Evolutionary conservation across 2,797 vertebrate species (phyloP).

Genomic region (Sebastes iracundus): DNA sequence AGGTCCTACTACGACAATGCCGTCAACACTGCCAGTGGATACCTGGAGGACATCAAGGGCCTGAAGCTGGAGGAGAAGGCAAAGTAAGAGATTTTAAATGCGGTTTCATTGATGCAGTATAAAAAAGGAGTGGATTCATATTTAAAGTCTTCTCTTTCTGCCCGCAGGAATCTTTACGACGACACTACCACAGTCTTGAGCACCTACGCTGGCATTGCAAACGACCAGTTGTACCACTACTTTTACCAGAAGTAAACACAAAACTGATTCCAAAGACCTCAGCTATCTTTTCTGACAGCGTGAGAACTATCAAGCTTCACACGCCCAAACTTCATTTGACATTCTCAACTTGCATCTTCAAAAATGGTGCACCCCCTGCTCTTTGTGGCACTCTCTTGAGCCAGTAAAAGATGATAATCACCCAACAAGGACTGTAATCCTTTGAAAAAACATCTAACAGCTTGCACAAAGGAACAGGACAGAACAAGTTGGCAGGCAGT

Average conservation of each 20-base stretch:
- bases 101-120: neutral
- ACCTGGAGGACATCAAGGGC: constrained; percentile 67
- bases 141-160: neutral
- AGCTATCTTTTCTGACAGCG: neutral
- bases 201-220: constrained; percentile 73
- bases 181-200: constrained; percentile 61
- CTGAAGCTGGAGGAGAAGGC: constrained; percentile 80
- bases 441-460: neutral
- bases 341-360: neutral
- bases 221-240: constrained; percentile 79
- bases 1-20: constrained; percentile 68
- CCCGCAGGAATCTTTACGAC: constrained; percentile 70
- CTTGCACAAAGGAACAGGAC: constrained; percentile 8
- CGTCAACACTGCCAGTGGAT: constrained; percentile 51
- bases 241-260: constrained; percentile 63
- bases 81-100: constrained; percentile 63
- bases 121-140: neutral
- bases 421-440: neutral
- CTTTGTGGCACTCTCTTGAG: neutral
- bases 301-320: constrained; percentile 1
- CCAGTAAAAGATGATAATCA: constrained; percentile 6
- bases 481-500: neutral
- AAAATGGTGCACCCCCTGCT: neutral
- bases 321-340: neutral
- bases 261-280: neutral